Conservation (phyloP, 2,113 vertebrate genomes). For the Poecile atricapillus region DNA sequence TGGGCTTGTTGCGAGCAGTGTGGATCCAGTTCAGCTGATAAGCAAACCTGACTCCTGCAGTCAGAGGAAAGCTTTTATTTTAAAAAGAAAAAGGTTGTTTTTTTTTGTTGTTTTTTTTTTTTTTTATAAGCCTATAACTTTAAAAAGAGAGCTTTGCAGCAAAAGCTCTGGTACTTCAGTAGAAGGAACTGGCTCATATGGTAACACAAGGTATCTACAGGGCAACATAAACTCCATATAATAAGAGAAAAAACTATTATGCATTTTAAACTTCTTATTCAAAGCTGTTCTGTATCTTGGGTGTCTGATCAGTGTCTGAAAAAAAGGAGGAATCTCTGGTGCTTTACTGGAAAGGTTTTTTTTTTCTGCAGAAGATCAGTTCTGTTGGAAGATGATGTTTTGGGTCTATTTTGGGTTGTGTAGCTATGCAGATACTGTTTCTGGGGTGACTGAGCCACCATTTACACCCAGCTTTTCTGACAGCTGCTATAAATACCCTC, state of each 20-base stretch:
- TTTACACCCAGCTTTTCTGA: not conserved
- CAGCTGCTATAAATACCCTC: not conserved
- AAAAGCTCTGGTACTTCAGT: not conserved
- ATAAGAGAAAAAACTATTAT: not conserved
- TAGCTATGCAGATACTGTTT: not conserved
- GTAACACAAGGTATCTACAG: not conserved
- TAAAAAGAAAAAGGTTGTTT: not conserved
- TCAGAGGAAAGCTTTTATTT: not conserved
- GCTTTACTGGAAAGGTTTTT: not conserved
- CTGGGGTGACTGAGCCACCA: not conserved
- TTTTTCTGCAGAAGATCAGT: not conserved
- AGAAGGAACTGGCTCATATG: not conserved
- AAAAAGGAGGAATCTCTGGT: constrained; percentile 1
- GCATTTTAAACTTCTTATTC: constrained; percentile 4
- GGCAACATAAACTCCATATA: not conserved
- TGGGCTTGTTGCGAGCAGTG: not conserved
- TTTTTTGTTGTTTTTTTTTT: not conserved
- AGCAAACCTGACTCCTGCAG: not conserved
- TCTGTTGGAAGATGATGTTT: not conserved
- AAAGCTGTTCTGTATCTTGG: not conserved
- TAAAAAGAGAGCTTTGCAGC: not conserved
- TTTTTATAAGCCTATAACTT: not conserved
- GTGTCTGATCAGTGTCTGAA: not conserved
- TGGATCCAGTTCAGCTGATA: not conserved
- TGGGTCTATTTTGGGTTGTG: not conserved